A percentile compares a stretch with the other conserved stretches of the same genome.
Conservation (phyloP, 2,888 invertebrate genomes). For the Morpho deidamia region DNA sequence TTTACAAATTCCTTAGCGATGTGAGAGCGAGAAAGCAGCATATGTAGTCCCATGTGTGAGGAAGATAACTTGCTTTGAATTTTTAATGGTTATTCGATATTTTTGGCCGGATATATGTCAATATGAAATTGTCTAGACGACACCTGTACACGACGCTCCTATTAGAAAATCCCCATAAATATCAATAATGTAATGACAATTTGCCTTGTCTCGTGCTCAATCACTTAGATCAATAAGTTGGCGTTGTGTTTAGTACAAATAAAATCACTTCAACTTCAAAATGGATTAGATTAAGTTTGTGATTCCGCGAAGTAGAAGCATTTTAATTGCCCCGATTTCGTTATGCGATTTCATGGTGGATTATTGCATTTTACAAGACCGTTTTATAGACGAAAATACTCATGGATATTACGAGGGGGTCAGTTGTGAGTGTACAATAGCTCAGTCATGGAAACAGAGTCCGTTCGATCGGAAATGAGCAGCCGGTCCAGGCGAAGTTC, state of each 20-base stretch:
- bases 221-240: constrained; percentile 1
- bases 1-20: neutral
- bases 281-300: constrained; percentile 20
- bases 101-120: constrained; percentile 32
- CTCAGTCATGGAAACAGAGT: constrained; percentile 92
- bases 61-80: constrained; percentile 18
- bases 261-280: constrained; percentile 29
- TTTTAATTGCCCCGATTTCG: constrained; percentile 62
- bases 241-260: constrained; percentile 3
- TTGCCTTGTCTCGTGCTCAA: constrained; percentile 23
- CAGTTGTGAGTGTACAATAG: constrained; percentile 30
- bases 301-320: constrained; percentile 54
- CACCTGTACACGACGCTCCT: constrained; percentile 53
- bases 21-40: constrained; percentile 20
- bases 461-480: constrained; percentile 94
- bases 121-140: constrained; percentile 54
- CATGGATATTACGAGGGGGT: constrained; percentile 50
- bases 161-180: constrained; percentile 43
- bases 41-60: neutral
- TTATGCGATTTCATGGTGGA: constrained; percentile 47
- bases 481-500: constrained; percentile 87
- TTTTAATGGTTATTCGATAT: constrained; percentile 7
- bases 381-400: constrained; percentile 43
- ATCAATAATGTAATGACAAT: constrained; percentile 55
- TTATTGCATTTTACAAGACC: constrained; percentile 34